Percentiles rank a stretch among this genome's conserved stretches.
Conservation (phyloP, 2,888 invertebrate genomes). For the Catocala nupta region DNA sequence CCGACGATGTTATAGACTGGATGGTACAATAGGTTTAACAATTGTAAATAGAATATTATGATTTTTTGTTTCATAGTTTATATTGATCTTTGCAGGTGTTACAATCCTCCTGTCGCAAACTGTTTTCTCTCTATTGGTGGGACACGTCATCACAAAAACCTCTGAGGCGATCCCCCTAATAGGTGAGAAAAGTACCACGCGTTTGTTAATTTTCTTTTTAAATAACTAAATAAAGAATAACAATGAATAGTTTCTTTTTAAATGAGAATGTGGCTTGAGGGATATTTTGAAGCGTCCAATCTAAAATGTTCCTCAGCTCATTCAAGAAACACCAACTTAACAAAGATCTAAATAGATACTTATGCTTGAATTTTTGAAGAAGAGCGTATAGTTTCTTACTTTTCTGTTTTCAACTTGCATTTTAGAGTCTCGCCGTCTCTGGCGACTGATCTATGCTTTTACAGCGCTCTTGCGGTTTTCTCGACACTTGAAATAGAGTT, state of each 20-base stretch:
- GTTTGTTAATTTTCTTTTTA: constrained; percentile 56
- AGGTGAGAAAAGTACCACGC: constrained; percentile 89
- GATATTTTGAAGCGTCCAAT: constrained; percentile 65
- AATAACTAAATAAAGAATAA: constrained; percentile 54
- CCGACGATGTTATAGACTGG: constrained; percentile 57
- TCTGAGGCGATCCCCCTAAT: constrained; percentile 99
- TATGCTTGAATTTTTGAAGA: constrained; percentile 74
- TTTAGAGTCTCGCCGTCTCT: constrained; percentile 68
- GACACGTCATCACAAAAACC: constrained; percentile 99
- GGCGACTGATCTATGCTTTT: constrained; percentile 69
- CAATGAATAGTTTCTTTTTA: constrained; percentile 61
- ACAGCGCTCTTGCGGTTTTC: constrained; percentile 67
- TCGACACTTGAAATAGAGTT: constrained; percentile 73
- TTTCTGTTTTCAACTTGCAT: constrained; percentile 73
- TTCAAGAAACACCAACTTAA: constrained; percentile 71
- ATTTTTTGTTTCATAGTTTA: constrained; percentile 77
- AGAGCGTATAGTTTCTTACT: constrained; percentile 71
- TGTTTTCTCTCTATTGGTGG: constrained; percentile 99
- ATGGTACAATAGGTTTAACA: constrained; percentile 59
- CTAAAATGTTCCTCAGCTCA: constrained; percentile 79
- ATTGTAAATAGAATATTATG: constrained; percentile 64
- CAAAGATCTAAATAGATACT: constrained; percentile 75
- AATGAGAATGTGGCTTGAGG: constrained; percentile 70
- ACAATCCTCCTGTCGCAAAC: constrained; percentile 99
- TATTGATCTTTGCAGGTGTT: constrained; percentile 96